These are phyloP conservation scores for Drosophila putrida DNA, from an alignment of 2,888 invertebrate genomes.

Conservation along the genomic window DNA sequence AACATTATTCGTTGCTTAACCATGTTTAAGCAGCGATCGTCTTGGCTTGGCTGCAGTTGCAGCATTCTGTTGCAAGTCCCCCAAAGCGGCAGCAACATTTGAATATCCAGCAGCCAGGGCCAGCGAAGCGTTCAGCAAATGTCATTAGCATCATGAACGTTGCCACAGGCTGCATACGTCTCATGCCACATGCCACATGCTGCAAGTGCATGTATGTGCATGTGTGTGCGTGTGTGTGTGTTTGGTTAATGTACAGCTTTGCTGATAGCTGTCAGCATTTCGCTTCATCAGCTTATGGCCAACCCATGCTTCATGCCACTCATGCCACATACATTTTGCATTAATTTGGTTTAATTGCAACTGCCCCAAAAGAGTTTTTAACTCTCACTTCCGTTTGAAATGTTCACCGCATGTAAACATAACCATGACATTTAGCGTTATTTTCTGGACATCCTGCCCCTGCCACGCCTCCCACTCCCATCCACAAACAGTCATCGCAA, in stretches of 20 bases:
- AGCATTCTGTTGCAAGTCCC: conserved; percentile 4
- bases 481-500: conserved; percentile 3
- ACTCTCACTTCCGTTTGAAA: conserved; percentile 71
- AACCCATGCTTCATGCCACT: conserved; percentile 25
- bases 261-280: conserved; percentile 62
- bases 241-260: conserved; percentile 68
- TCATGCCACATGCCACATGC: conserved; percentile 26
- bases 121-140: conserved; percentile 7
- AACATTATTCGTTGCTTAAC: background rate
- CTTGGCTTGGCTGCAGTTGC: background rate
- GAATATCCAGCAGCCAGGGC: conserved; percentile 11
- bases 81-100: conserved; percentile 6
- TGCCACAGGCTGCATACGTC: conserved; percentile 3
- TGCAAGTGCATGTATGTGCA: conserved; percentile 4
- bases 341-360: conserved; percentile 72
- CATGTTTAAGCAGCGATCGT: background rate
- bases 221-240: background rate
- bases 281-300: conserved; percentile 30
- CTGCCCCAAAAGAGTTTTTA: conserved; percentile 57
- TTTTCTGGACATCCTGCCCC: conserved; percentile 38
- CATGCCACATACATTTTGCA: conserved; percentile 43
- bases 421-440: conserved; percentile 83
- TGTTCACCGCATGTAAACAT: conserved; percentile 82
- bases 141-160: conserved; percentile 18
- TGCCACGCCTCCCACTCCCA: background rate